Evolutionary conservation across 2,113 vertebrate genomes (phyloP), one percentile per base, ranked within the genome.

Genomic region (Meleagris gallopavo): DNA sequence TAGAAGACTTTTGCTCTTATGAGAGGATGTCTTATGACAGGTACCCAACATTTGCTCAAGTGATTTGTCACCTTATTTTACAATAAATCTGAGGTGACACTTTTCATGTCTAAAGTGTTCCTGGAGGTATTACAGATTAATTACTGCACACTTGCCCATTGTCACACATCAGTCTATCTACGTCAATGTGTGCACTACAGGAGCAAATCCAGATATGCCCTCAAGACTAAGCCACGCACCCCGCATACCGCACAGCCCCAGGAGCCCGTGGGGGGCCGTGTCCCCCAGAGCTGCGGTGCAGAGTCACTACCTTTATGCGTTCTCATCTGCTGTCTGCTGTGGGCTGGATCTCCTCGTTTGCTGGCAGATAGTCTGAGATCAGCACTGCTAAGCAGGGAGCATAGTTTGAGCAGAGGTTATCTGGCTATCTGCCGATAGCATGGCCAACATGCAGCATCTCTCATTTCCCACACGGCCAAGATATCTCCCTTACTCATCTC

Each of bases 51-150:
- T 94, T 81, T 66, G 40, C 88, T 93, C 73, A 91, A 66, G 83
- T 90, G 52, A 93, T 83, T 91, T 95, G 90, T 84, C 83, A 94
- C 22, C 48, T 88, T 81, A 77, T 84, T 95, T 90, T 91, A 62
- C 58, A 78, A 88, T 65, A 94, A 65, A 93, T 86, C 41, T 75
- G 70, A 90, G 57, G 40, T 76, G 88, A 65, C 43, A 29, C 14
- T 90, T 91, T 72, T 78, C 18, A 66, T 50, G 61, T 93, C 92
- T 88, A 38, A 81, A 84, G 48, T 13, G 6, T 45, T 95, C 62
- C 73, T 76, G 70, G 36, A 89, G 73, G 58, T 89, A 78, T 87
- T 89, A 76, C 36, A 30, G 57, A 71, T 88, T 94, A 94, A 72
- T 90, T 88, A 43, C 11, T 89, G 70, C 45, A 62, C 66, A 48